A percentile compares a stretch with the other conserved stretches of the same genome.
phyloP scores from a whole-genome alignment of 2,113 vertebrate genomes.

The Pelusios castaneus region DNA sequence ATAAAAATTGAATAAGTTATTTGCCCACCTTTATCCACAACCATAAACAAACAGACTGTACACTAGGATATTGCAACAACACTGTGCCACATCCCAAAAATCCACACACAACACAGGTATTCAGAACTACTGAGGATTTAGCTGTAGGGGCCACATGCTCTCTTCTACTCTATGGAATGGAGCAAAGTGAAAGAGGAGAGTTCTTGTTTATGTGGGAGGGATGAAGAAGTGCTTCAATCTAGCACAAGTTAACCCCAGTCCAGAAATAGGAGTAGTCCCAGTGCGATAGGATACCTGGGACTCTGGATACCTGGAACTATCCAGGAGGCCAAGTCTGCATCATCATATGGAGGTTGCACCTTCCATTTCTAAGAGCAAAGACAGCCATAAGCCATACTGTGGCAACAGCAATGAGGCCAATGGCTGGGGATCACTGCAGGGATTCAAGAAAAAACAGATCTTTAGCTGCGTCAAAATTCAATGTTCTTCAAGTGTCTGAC shows the following conservation, averaged over 20 bases:
- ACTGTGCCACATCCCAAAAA: neutral
- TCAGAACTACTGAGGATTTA: neutral
- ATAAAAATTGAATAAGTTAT: too few species aligned
- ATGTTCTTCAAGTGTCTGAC: too few species aligned
- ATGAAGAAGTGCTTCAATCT: neutral
- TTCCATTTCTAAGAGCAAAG: neutral
- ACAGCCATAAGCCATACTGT: neutral
- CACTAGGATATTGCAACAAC: too few species aligned
- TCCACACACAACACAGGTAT: neutral
- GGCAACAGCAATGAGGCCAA: neutral
- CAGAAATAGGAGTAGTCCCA: neutral
- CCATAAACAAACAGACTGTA: too few species aligned
- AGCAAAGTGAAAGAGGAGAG: neutral
- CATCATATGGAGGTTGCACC: neutral
- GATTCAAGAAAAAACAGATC: neutral
- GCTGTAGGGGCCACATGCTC: neutral
- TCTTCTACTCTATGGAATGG: too few species aligned
- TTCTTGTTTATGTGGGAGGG: neutral
- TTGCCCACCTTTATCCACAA: too few species aligned
- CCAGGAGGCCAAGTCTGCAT: too few species aligned
- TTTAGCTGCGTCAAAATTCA: neutral
- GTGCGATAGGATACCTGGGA: neutral
- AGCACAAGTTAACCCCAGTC: neutral
- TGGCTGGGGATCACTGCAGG: neutral
- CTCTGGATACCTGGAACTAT: neutral